Evolutionary conservation across 2,113 vertebrate genomes (phyloP).

Genomic region (Protobothrops mucrosquamatus): DNA sequence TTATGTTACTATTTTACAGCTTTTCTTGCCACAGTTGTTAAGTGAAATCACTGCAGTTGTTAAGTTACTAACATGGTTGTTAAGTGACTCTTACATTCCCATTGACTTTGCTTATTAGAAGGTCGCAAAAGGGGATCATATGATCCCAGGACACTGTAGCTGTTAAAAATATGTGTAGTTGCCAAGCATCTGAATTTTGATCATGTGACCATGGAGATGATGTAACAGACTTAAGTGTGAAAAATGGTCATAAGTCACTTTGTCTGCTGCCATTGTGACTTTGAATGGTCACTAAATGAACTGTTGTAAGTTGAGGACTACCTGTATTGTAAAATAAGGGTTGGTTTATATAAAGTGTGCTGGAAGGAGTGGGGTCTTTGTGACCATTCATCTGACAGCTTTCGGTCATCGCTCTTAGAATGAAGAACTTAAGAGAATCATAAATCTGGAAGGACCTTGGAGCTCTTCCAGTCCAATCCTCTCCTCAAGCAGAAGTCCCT

Average conservation of each 20-base stretch:
- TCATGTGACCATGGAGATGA: background rate
- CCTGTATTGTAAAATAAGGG: no score
- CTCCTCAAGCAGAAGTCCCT: no score
- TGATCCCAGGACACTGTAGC: background rate
- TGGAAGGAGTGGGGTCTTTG: background rate
- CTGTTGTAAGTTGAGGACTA: no score
- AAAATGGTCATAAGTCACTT: background rate
- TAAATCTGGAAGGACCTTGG: no score
- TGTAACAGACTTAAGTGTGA: background rate
- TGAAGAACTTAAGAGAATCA: no score
- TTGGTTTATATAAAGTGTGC: background rate
- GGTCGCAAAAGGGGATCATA: background rate
- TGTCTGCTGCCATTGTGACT: background rate
- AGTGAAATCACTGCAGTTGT: background rate
- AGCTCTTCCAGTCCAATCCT: no score
- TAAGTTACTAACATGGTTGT: background rate
- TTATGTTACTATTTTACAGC: background rate
- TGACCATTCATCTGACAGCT: background rate
- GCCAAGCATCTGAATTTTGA: background rate
- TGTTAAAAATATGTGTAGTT: background rate
- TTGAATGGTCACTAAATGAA: background rate
- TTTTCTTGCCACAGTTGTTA: no score
- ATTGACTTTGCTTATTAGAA: background rate
- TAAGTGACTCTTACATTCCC: background rate
- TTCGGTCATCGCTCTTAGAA: no score